Conservation (phyloP, 2,113 vertebrate genomes). For the Tonatia bakeri region DNA sequence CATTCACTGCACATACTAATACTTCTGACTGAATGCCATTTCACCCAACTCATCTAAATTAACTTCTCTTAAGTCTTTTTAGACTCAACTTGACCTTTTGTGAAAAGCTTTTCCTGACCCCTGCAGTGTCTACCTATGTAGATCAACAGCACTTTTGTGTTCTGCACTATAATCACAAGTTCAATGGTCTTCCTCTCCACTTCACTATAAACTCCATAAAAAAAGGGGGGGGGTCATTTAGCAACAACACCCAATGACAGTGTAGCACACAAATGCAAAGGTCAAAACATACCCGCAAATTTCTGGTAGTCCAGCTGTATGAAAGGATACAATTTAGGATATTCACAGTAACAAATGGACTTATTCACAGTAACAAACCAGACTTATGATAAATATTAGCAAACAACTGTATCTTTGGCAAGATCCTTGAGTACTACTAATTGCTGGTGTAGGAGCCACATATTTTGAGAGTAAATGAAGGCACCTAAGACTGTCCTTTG, state of each 20-base stretch:
- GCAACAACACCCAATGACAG: background rate
- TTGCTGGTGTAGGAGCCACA: background rate
- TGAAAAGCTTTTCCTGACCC: background rate
- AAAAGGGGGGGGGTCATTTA: background rate
- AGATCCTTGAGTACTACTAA: background rate
- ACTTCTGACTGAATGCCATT: background rate
- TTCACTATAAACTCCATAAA: background rate
- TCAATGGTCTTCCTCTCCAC: background rate
- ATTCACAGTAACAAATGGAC: background rate
- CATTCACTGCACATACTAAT: background rate
- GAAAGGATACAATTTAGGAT: background rate
- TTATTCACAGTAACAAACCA: background rate
- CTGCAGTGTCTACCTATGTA: background rate
- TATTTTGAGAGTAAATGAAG: conserved; percentile 22
- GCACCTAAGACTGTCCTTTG: background rate
- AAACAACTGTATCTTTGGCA: background rate
- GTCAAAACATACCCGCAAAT: background rate
- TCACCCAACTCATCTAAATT: background rate
- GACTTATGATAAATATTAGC: background rate
- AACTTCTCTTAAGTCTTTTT: conserved; percentile 26
- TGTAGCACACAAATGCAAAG: background rate
- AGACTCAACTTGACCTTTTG: background rate
- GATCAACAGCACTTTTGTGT: background rate
- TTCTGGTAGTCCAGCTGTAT: background rate
- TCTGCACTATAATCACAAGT: background rate